Conservation (phyloP, 2,113 vertebrate genomes). For the Oryzias woworae region DNA sequence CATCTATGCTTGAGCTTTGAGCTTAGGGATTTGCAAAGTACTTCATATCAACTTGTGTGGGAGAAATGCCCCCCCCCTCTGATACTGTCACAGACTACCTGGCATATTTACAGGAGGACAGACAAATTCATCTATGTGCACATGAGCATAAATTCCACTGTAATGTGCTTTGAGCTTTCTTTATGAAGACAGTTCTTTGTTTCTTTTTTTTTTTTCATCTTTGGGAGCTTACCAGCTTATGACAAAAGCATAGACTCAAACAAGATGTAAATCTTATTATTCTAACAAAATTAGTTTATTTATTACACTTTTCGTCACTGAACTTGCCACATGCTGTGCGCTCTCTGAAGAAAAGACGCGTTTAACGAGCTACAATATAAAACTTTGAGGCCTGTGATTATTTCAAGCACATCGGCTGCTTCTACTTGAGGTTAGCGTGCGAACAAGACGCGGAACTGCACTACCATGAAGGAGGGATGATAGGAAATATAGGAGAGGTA, state of each 20-base stretch:
- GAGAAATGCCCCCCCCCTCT: slow-evolving; percentile 68
- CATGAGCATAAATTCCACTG: slow-evolving; percentile 35
- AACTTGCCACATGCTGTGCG: slow-evolving; percentile 6
- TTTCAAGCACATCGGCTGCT: slow-evolving; percentile 36
- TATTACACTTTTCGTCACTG: slow-evolving; percentile 17
- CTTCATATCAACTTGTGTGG: slow-evolving; percentile 77
- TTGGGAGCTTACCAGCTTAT: slow-evolving; percentile 9
- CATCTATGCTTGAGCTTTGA: slow-evolving; percentile 74
- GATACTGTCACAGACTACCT: slow-evolving; percentile 66
- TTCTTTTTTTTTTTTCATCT: slow-evolving; percentile 27
- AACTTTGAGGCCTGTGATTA: slow-evolving; percentile 23
- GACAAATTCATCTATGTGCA: slow-evolving; percentile 47
- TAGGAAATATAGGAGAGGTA: slow-evolving; percentile 59
- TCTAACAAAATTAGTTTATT: slow-evolving; percentile 32
- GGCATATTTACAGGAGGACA: slow-evolving; percentile 64
- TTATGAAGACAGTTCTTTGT: slow-evolving; percentile 36
- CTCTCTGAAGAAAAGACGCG: too few species aligned
- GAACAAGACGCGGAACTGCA: slow-evolving; percentile 37
- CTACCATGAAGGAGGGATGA: slow-evolving; percentile 58
- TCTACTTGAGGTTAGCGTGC: slow-evolving; percentile 42
- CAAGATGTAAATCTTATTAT: slow-evolving; percentile 35
- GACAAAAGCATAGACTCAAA: slow-evolving; percentile 18
- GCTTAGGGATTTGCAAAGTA: slow-evolving; percentile 67
- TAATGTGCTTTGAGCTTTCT: slow-evolving; percentile 31
- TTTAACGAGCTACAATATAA: slow-evolving; percentile 1